Percentiles rank a stretch among this genome's conserved stretches.
These are phyloP conservation scores for Pteropus alecto DNA, from an alignment of 2,113 vertebrate genomes.

Conservation along the genomic window DNA sequence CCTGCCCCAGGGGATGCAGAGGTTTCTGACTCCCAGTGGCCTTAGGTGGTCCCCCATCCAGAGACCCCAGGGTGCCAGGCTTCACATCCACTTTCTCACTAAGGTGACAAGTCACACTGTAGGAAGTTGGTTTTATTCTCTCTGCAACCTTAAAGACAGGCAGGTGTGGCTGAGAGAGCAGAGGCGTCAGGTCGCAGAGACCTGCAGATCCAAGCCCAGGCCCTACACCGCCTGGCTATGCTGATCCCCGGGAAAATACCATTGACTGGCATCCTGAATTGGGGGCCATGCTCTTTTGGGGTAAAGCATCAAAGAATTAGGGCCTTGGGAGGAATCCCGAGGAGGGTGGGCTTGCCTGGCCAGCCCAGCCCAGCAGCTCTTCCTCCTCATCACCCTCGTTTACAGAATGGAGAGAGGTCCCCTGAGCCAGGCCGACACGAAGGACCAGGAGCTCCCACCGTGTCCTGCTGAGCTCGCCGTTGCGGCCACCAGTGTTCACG, in stretches of 20 bases:
- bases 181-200: background rate
- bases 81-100: background rate
- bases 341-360: background rate
- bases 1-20: background rate
- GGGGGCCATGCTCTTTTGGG: background rate
- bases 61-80: fast-evolving
- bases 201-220: no score
- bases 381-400: background rate
- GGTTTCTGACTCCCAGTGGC: background rate
- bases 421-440: background rate
- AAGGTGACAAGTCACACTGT: no score
- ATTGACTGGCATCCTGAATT: background rate
- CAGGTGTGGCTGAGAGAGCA: background rate
- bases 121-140: no score
- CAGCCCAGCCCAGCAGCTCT: background rate
- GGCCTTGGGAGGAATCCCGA: background rate
- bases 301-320: background rate
- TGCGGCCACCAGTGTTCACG: background rate
- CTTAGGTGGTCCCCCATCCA: background rate
- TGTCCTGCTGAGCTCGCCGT: background rate
- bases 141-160: background rate
- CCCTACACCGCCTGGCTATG: fast-evolving
- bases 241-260: background rate
- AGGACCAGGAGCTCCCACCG: background rate
- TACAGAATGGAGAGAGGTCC: fast-evolving